phyloP scores from a whole-genome alignment of 2,113 vertebrate species.

The Barbus barbus region DNA sequence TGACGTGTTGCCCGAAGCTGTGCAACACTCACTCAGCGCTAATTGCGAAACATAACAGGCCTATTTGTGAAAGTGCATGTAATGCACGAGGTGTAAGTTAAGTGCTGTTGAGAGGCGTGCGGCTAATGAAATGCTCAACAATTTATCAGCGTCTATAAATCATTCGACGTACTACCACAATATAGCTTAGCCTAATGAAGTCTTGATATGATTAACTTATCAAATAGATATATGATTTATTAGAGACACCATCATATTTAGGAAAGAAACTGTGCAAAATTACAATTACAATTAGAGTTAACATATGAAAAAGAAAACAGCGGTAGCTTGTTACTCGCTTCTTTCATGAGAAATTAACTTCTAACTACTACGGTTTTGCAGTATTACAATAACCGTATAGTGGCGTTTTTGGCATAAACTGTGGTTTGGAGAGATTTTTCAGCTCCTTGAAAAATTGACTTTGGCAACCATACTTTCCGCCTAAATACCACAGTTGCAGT shows the following conservation, averaged over 20 bases:
- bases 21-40: conserved; percentile 42
- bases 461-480: neutral
- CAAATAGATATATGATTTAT: neutral
- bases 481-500: conserved; percentile 6
- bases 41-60: conserved; percentile 46
- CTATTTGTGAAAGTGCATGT: conserved; percentile 28
- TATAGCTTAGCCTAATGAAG: neutral
- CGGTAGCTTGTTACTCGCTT: neutral
- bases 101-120: conserved; percentile 32
- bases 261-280: neutral
- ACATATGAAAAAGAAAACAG: too few species aligned
- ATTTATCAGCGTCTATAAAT: conserved; percentile 37
- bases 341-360: neutral
- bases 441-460: neutral
- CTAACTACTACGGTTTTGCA: neutral
- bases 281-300: neutral
- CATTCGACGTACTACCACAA: neutral
- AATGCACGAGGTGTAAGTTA: conserved; percentile 27
- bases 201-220: neutral
- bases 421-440: conserved; percentile 5
- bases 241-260: neutral
- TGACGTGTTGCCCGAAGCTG: conserved; percentile 43
- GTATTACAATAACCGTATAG: neutral
- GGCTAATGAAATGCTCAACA: conserved; percentile 39
- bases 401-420: neutral